Evolutionary conservation across 2,113 vertebrate species (phyloP), one percentile per base, ranked within the genome.

Genomic region (Polypterus bichir): DNA sequence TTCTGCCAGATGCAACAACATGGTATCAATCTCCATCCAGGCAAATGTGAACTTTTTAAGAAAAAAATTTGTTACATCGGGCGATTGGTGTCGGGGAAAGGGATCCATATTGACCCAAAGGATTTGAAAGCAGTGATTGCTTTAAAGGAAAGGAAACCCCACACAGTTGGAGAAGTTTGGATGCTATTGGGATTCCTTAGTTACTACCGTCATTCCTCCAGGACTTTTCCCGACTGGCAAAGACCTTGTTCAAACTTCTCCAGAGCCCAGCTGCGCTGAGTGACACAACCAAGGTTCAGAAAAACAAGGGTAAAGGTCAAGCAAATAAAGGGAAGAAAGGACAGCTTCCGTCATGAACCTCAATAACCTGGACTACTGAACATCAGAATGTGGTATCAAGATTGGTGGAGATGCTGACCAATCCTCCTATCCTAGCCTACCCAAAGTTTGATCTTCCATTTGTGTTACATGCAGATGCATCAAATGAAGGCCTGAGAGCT

Each of bases 31-130:
- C 10, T 73, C n/a, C 66, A 64, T 1, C 64, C 64, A 9, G 59
- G 63, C 10, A 73, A 69, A 66, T 71, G 66, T 65, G 62, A 73
- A 4, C 7, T 71, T 5, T 71, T 71, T 44, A 62, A 57, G 44
- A 3, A 4, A 3, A 61, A 67, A n/a, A 60, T 71, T 59, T 54
- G 59, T 4, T 69, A 63, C 46, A 58, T 71, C 5, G 64, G 68
- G 1, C 59, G 51, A 11, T 11, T 68, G 44, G 71, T 68, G 45
- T 51, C 58, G 4, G 57, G 59, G 3, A 46, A 70, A 44, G 48
- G 61, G 3, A 63, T 68, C 27, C 62, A 58, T 7, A 63, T 70
- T 63, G 60, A 73, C 47, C 59, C 65, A 1, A 27, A 51, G 10
- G 65, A 69, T n/a, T n/a, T n/a, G n/a, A n/a, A n/a, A n/a, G n/a